These are phyloP conservation scores for Astyanax mexicanus DNA, from an alignment of 2,797 vertebrate genomes.

Conservation along the genomic window DNA sequence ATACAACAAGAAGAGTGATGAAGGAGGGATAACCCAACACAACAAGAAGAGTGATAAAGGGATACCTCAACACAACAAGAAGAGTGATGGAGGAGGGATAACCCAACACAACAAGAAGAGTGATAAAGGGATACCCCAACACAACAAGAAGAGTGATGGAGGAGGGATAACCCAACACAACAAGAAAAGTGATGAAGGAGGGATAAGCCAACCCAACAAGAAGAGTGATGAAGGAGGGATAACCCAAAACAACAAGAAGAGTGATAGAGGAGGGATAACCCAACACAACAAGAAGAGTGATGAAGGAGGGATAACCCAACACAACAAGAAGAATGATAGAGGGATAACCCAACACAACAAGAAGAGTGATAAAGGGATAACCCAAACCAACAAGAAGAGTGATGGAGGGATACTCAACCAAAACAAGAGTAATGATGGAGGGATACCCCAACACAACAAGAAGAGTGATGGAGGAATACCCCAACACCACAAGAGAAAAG, in stretches of 20 bases:
- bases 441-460: neutral
- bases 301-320: too few species aligned
- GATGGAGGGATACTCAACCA: neutral
- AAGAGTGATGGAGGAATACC: too few species aligned
- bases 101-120: neutral
- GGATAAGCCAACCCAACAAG: conserved; percentile 35
- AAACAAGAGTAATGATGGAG: conserved; percentile 24
- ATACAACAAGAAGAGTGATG: too few species aligned
- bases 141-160: too few species aligned
- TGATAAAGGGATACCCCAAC: neutral
- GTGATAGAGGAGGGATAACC: neutral
- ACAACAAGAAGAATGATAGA: neutral
- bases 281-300: too few species aligned
- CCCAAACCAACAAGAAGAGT: too few species aligned
- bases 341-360: neutral
- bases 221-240: neutral
- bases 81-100: conserved; percentile 5
- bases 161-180: too few species aligned
- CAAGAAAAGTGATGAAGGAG: neutral
- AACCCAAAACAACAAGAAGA: neutral
- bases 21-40: neutral
- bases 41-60: neutral
- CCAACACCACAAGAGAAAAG: too few species aligned
- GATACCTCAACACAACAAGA: neutral
- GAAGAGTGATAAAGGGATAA: too few species aligned